Conservation (phyloP, 2,113 vertebrate species). For the Desmodus rotundus region DNA sequence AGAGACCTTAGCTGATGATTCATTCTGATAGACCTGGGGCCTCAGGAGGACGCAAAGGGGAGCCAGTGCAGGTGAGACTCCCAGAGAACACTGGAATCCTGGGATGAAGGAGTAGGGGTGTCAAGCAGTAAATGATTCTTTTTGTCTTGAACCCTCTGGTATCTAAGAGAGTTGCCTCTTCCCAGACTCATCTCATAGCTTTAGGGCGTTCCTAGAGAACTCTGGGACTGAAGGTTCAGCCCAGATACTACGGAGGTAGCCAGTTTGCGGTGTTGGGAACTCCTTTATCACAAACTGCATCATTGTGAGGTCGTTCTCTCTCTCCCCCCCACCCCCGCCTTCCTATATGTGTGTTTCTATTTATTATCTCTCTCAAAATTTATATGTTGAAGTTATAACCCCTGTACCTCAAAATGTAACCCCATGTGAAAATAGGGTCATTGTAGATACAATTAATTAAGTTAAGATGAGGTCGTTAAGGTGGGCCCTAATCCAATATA, state of each 20-base stretch:
- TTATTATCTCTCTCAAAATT: background rate
- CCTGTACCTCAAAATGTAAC: background rate
- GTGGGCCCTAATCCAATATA: background rate
- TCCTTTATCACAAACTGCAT: background rate
- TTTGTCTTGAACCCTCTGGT: background rate
- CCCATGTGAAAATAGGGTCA: background rate
- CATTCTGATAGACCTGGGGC: background rate
- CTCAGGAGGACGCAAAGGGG: background rate
- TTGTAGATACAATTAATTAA: background rate
- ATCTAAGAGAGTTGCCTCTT: background rate
- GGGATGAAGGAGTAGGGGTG: background rate
- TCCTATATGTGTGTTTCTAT: background rate
- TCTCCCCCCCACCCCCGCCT: background rate
- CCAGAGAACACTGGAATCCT: background rate
- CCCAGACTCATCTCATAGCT: background rate
- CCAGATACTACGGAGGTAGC: background rate
- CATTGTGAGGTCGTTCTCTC: background rate
- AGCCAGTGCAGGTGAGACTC: background rate
- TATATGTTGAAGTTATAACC: background rate
- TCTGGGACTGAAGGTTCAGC: background rate
- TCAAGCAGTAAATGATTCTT: background rate
- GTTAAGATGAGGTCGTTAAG: background rate
- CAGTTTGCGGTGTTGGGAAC: background rate
- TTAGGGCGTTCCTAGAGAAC: background rate
- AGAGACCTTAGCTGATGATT: background rate